Evolutionary conservation across 2,888 invertebrate species (phyloP), one percentile per base, ranked within the genome.

Genomic region (Hoplodrina ambigua): DNA sequence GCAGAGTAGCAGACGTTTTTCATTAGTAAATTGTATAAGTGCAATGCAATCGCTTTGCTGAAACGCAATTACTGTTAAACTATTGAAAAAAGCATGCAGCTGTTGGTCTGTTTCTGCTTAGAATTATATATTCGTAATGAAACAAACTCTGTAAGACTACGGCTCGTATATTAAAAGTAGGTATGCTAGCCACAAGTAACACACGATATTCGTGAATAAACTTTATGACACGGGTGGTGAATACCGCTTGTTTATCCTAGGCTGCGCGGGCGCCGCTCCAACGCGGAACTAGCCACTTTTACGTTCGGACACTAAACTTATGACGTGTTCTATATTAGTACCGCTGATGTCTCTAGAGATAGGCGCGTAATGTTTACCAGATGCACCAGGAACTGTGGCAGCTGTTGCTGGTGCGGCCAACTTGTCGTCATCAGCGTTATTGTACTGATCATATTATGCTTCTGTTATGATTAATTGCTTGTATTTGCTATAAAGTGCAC

Each of bases 211-310:
- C 63, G 67, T 73, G 70, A 75, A 84, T 77, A 69, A 67, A 67
- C 52, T 66, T 78, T 81, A 81, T 67, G 60, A 70, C 78, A 63
- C 30, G 70, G 50, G 41, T 77, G 64, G 80, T 80, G 81, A 37
- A 80, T 25, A 55, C 50, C 60, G 37, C 54, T 52, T 67, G 81
- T 67, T 67, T 77, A 80, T 61, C 30, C 13, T 17, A 54, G 71
- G 69, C 20, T 66, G 73, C 65, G 61, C 79, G 84, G 88, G 88
- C 88, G 81, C 76, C 71, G 60, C 66, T 84, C 88, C 88, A 88
- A 87, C 80, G 69, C 85, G 88, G 87, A 86, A 87, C 79, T 72
- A 0, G 19, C 53, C 41, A 52, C 81, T 71, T 70, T 78, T 77
- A 64, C 61, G 60, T 20, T n/a, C 55, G 44, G 56, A 54, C 73